These are phyloP conservation scores for Hypomesus transpacificus DNA, from an alignment of 2,113 vertebrate genomes.

Conservation along the genomic window DNA sequence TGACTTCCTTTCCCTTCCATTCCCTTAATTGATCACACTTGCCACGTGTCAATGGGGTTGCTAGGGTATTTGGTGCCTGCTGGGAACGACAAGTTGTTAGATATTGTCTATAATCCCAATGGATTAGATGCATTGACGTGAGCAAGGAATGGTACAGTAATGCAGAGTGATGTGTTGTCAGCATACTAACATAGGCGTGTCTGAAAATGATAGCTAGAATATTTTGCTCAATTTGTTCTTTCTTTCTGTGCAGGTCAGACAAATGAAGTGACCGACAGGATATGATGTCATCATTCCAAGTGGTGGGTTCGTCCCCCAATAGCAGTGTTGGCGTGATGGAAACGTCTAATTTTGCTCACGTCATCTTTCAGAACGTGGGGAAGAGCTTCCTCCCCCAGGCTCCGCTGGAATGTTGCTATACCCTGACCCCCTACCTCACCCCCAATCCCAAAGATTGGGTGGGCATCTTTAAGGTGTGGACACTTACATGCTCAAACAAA, in stretches of 20 bases:
- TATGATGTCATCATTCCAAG: conserved; percentile 88
- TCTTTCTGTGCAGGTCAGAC: conserved; percentile 41
- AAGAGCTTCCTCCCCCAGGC: conserved; percentile 95
- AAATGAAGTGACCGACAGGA: conserved; percentile 61
- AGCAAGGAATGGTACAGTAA: too few relatives aligned
- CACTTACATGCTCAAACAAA: too few relatives aligned
- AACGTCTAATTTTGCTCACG: conserved; percentile 95
- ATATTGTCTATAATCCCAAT: too few relatives aligned
- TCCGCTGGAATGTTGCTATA: conserved; percentile 92
- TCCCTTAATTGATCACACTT: too few relatives aligned
- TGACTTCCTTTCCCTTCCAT: too few relatives aligned
- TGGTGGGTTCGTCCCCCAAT: conserved; percentile 76
- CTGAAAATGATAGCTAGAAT: too few relatives aligned
- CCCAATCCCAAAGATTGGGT: conserved; percentile 97
- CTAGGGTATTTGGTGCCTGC: too few relatives aligned
- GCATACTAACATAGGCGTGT: too few relatives aligned
- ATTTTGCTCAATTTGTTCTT: conserved; percentile 3
- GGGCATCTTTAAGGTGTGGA: conserved; percentile 93
- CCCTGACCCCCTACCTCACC: conserved; percentile 86
- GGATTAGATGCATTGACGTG: too few relatives aligned
- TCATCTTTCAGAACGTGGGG: conserved; percentile 97
- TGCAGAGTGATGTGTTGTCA: too few relatives aligned
- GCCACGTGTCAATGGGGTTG: too few relatives aligned
- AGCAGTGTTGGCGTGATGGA: conserved; percentile 77
- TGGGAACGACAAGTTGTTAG: too few relatives aligned